These are phyloP conservation scores for Lontra canadensis DNA, from an alignment of 2,113 vertebrate species.

Conservation along the genomic window DNA sequence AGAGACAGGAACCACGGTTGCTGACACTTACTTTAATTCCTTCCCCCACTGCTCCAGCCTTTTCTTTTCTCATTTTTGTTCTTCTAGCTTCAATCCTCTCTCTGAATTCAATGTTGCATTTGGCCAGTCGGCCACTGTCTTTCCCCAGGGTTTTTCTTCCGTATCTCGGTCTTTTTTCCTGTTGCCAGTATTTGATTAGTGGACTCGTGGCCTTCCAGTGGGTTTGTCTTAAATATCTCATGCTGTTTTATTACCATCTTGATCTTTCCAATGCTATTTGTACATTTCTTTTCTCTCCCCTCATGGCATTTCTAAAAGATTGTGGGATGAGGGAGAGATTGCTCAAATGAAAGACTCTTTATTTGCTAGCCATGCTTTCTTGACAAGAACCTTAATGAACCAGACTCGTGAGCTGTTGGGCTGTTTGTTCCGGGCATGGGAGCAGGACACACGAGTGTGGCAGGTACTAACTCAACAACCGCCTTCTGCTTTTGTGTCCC, in stretches of 20 bases:
- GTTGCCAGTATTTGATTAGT: neutral
- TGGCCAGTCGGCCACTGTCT: neutral
- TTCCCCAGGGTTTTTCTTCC: neutral
- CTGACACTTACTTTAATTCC: neutral
- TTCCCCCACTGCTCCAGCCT: neutral
- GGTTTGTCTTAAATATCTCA: neutral
- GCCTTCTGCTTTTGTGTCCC: neutral
- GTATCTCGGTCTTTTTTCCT: neutral
- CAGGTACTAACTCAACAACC: neutral
- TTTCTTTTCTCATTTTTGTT: neutral
- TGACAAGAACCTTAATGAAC: neutral
- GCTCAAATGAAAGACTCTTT: neutral
- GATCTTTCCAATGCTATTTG: neutral
- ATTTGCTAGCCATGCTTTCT: neutral
- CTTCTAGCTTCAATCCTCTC: neutral
- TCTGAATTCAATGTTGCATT: neutral
- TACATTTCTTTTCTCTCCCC: neutral
- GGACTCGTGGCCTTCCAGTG: too few relatives aligned
- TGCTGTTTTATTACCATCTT: neutral
- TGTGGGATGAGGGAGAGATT: neutral
- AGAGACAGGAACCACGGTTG: neutral
- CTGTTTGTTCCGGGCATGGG: neutral
- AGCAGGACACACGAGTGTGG: neutral
- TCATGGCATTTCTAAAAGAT: neutral
- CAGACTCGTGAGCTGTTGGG: fast-evolving